These are phyloP conservation scores for Leptoclinus maculatus DNA, from an alignment of 2,797 vertebrate genomes.

Conservation along the genomic window DNA sequence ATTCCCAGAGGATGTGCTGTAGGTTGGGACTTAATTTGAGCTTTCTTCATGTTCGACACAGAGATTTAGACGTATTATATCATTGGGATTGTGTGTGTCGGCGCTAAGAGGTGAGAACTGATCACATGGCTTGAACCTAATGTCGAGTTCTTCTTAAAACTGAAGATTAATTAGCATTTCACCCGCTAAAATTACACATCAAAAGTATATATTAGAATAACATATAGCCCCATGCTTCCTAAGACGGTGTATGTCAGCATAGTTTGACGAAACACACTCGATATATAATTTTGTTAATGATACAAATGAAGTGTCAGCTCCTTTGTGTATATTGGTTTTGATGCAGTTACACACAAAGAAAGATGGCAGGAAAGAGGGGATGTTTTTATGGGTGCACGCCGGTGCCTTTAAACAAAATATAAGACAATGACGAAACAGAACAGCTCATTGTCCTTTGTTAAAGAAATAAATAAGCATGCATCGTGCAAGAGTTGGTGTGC, in stretches of 20 bases:
- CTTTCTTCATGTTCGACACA: constrained; percentile 36
- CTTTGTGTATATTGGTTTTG: neutral
- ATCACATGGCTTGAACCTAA: neutral
- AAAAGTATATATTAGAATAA: neutral
- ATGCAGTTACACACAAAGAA: constrained; percentile 1
- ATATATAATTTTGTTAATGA: neutral
- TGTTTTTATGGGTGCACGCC: neutral
- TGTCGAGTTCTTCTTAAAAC: neutral
- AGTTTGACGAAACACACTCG: neutral
- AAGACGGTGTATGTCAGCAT: neutral
- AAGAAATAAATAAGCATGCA: constrained; percentile 7
- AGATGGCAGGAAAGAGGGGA: neutral
- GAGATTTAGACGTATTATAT: constrained; percentile 50
- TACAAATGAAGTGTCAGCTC: neutral
- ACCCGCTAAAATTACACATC: neutral
- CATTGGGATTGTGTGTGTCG: constrained; percentile 38
- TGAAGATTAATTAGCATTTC: neutral
- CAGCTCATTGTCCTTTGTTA: constrained; percentile 23
- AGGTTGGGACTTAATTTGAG: constrained; percentile 49
- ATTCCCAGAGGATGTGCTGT: constrained; percentile 62
- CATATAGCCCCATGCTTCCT: neutral
- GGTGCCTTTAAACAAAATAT: constrained; percentile 17
- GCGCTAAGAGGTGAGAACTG: neutral
- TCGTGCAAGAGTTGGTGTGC: neutral
- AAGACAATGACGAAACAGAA: constrained; percentile 12